Evolutionary conservation across 2,113 vertebrate species (phyloP).

Genomic region (Nicator chloris): DNA sequence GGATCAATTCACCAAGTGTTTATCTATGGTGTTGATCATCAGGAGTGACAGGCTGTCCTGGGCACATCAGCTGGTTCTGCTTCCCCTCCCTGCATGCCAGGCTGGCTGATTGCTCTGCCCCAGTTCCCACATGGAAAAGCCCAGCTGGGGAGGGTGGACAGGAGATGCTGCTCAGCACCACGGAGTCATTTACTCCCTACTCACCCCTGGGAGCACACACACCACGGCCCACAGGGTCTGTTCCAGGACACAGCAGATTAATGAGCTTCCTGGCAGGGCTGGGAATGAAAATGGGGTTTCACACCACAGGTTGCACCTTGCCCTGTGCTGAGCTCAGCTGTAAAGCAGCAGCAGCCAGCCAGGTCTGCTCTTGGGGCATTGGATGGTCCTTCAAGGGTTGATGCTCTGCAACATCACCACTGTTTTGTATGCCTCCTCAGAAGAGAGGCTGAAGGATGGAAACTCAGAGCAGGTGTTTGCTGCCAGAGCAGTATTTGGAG

Average conservation of each 20-base stretch:
- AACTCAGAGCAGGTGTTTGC: not conserved
- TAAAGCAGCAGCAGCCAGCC: not conserved
- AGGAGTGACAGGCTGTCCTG: not conserved
- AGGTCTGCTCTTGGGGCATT: not conserved
- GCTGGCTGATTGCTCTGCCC: not conserved
- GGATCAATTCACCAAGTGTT: not conserved
- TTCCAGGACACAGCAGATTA: not conserved
- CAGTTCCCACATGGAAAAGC: not conserved
- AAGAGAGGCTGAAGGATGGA: not conserved
- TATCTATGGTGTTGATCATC: not conserved
- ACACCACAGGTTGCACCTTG: not conserved
- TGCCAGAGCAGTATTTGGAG: not conserved
- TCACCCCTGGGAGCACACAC: accelerated
- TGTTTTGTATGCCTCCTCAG: accelerated
- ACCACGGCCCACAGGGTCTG: not conserved
- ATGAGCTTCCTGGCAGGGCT: not conserved
- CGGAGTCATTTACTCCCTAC: accelerated
- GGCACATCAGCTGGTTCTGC: not conserved
- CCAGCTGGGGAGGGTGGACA: not conserved
- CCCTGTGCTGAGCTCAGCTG: not conserved
- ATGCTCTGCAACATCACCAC: not conserved
- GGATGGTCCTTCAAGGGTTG: not conserved
- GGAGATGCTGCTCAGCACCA: not conserved
- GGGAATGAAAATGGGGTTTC: not conserved
- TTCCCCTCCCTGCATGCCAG: not conserved